These are phyloP conservation scores for Arctopsyche grandis DNA, from an alignment of 1,140 invertebrate genomes.

Conservation along the genomic window DNA sequence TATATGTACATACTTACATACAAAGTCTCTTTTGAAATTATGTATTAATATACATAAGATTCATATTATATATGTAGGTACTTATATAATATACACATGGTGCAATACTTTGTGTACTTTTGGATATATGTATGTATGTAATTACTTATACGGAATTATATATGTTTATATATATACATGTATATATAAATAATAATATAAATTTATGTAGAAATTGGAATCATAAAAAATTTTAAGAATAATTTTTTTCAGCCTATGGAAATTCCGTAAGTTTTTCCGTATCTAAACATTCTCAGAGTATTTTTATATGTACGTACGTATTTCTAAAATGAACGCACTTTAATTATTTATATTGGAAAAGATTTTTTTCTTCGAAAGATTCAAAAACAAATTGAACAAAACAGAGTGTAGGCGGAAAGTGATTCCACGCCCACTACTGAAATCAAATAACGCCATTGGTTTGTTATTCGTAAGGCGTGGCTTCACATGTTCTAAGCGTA, in stretches of 20 bases:
- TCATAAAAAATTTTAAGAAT: too few relatives aligned
- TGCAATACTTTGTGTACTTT: neutral
- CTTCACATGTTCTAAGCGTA: neutral
- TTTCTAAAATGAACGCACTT: neutral
- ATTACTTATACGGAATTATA: neutral
- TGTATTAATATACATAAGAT: too few relatives aligned
- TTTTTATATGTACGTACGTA: neutral
- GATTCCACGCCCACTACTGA: neutral
- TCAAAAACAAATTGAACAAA: slow-evolving; percentile 8
- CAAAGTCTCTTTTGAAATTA: too few relatives aligned
- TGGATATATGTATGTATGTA: neutral
- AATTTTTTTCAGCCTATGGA: too few relatives aligned
- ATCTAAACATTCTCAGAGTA: neutral
- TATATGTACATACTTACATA: neutral
- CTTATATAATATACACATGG: neutral
- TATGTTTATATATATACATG: neutral
- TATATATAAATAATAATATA: neutral
- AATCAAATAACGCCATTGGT: slow-evolving; percentile 9
- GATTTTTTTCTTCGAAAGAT: slow-evolving; percentile 12
- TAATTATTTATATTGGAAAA: neutral
- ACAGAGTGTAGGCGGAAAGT: neutral
- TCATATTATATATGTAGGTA: too few relatives aligned
- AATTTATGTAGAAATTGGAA: neutral
- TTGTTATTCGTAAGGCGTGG: slow-evolving; percentile 19
- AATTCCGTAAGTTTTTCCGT: too few relatives aligned